Evolutionary conservation across 2,888 invertebrate genomes (phyloP).

Genomic region (Drosophila testacea): DNA sequence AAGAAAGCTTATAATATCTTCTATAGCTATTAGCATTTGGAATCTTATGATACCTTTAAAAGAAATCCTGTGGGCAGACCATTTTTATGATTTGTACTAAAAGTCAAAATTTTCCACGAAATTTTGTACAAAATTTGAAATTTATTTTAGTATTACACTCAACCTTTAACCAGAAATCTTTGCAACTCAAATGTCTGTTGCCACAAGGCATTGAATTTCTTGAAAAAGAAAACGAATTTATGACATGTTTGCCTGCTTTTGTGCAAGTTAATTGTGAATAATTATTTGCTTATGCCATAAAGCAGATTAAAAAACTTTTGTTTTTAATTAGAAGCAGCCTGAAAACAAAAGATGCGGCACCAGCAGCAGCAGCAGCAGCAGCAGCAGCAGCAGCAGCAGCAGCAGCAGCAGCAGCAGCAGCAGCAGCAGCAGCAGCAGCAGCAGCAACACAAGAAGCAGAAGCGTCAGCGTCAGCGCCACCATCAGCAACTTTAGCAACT

Average conservation of each 20-base stretch:
- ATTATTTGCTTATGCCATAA: constrained; percentile 78
- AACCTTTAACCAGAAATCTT: neutral
- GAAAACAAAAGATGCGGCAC: constrained; percentile 66
- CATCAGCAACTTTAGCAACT: constrained; percentile 58
- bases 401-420: constrained; percentile 36
- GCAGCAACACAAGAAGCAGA: constrained; percentile 3
- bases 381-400: constrained; percentile 1
- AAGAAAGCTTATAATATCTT: neutral
- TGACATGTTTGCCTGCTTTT: constrained; percentile 50
- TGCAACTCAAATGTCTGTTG: constrained; percentile 15
- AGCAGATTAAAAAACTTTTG: constrained; percentile 80
- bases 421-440: constrained; percentile 46
- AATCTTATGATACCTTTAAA: neutral
- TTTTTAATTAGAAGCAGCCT: constrained; percentile 74
- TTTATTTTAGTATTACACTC: neutral
- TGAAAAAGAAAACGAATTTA: constrained; percentile 34
- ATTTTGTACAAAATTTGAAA: neutral
- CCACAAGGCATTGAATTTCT: constrained; percentile 8
- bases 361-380: constrained; percentile 22
- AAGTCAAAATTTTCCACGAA: neutral
- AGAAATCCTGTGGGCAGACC: neutral
- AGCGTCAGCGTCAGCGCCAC: constrained; percentile 7
- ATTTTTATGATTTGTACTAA: neutral
- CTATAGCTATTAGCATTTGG: neutral
- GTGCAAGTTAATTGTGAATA: constrained; percentile 71